Percentiles rank a stretch among this genome's conserved stretches.
Conservation (phyloP, 2,113 vertebrate species). For the Corydoras maculifer region DNA sequence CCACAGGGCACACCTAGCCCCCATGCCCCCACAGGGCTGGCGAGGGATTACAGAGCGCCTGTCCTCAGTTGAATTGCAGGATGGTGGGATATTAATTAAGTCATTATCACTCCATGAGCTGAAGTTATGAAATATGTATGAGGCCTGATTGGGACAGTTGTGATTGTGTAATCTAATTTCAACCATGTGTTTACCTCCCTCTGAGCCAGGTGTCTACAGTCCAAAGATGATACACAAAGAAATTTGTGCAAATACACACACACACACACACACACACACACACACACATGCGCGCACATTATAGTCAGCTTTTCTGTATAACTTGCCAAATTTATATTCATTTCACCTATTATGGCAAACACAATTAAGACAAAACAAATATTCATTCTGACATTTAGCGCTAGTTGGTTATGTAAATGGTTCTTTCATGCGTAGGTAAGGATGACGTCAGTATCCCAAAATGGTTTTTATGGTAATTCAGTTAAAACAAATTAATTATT, state of each 20-base stretch:
- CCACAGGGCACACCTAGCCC: slow-evolving; percentile 37
- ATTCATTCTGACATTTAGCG: slow-evolving; percentile 17
- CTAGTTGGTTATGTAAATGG: background rate
- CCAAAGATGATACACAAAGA: no score
- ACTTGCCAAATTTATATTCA: slow-evolving; percentile 9
- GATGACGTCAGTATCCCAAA: background rate
- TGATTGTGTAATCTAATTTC: slow-evolving; percentile 72
- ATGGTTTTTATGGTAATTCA: slow-evolving; percentile 60
- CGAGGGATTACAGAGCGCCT: slow-evolving; percentile 56
- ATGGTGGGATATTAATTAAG: slow-evolving; percentile 70
- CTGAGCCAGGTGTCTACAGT: slow-evolving; percentile 16
- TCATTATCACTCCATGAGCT: slow-evolving; percentile 65
- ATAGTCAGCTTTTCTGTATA: background rate
- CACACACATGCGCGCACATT: slow-evolving; percentile 1
- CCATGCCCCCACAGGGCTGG: slow-evolving; percentile 23
- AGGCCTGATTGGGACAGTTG: slow-evolving; percentile 66
- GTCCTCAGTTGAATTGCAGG: slow-evolving; percentile 57
- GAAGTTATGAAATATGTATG: slow-evolving; percentile 67
- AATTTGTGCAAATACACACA: no score
- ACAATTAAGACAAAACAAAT: slow-evolving; percentile 26
- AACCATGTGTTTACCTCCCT: slow-evolving; percentile 45
- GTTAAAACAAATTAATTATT: slow-evolving; percentile 56
- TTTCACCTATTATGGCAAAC: slow-evolving; percentile 10
- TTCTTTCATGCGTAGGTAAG: background rate
- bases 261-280: background rate